phyloP scores from a whole-genome alignment of 2,888 invertebrate genomes.

The Myopa testacea region DNA sequence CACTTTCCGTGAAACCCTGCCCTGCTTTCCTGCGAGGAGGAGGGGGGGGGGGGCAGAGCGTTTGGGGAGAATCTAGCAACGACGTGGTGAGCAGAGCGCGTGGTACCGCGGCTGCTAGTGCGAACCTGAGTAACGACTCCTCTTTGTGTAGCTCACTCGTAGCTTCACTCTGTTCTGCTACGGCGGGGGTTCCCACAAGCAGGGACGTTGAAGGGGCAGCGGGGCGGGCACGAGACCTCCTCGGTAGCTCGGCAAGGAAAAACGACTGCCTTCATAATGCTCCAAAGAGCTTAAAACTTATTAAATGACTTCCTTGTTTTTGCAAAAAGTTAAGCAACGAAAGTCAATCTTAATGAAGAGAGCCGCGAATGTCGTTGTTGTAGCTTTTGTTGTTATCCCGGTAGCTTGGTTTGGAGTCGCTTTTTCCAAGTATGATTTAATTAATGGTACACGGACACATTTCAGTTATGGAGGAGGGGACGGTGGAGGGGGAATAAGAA shows the following conservation, averaged over 20 bases:
- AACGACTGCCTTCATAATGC: slow-evolving; percentile 1
- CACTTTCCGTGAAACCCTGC: not conserved
- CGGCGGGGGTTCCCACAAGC: not conserved
- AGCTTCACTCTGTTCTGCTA: not conserved
- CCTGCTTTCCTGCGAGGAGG: not conserved
- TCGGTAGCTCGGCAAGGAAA: not conserved
- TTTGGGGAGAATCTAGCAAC: not conserved
- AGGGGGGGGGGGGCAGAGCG: not conserved
- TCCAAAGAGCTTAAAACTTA: slow-evolving; percentile 32
- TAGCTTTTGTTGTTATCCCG: not conserved
- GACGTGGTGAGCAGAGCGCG: not conserved
- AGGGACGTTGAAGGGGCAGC: not conserved
- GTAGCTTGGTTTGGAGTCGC: not conserved
- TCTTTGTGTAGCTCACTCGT: not conserved
- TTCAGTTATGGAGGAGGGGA: not conserved
- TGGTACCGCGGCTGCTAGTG: not conserved
- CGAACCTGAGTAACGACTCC: slow-evolving; percentile 3
- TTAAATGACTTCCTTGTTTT: slow-evolving; percentile 14
- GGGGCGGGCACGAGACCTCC: not conserved
- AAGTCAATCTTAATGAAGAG: slow-evolving; percentile 31
- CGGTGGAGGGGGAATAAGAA: too few relatives aligned
- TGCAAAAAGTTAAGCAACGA: slow-evolving; percentile 12
- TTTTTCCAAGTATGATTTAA: slow-evolving; percentile 8
- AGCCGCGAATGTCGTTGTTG: not conserved
- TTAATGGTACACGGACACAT: not conserved